Conservation (phyloP, 2,113 vertebrate species). For the Polypterus bichir region DNA sequence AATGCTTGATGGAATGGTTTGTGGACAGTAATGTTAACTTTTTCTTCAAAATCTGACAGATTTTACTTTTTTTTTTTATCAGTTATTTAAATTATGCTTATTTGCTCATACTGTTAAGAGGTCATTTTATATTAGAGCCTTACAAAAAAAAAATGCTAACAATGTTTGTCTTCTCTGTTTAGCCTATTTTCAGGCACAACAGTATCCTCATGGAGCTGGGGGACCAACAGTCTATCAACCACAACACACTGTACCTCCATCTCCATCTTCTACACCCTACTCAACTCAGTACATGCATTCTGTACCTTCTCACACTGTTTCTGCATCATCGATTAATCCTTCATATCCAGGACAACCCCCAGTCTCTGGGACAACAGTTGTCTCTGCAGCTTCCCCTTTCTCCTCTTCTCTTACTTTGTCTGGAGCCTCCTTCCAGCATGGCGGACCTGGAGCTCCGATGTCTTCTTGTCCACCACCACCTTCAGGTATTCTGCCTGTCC, state of each 20-base stretch:
- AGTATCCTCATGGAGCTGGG: constrained; percentile 67
- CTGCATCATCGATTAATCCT: constrained; percentile 23
- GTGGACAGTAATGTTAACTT: no score
- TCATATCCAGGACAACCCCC: constrained; percentile 22
- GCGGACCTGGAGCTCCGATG: constrained; percentile 75
- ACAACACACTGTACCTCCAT: constrained; percentile 49
- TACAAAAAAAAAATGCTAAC: no score
- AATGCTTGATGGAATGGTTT: no score
- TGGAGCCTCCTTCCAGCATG: constrained; percentile 77
- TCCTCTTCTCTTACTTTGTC: constrained; percentile 41
- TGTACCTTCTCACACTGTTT: constrained; percentile 38
- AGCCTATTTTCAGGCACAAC: constrained; percentile 72
- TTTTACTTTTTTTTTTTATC: neutral
- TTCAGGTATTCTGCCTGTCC: constrained; percentile 81
- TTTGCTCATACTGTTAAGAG: no score
- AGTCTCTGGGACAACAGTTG: constrained; percentile 35
- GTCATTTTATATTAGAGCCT: no score
- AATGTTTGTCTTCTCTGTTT: constrained; percentile 35
- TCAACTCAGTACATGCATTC: constrained; percentile 44
- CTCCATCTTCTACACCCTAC: constrained; percentile 48
- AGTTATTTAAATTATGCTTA: constrained; percentile 1
- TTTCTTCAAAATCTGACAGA: no score
- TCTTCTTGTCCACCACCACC: constrained; percentile 58
- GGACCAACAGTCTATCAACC: constrained; percentile 68
- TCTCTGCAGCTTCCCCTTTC: constrained; percentile 40